Conservation (phyloP, 2,797 vertebrate species). For the Hozukius guyotensis region DNA sequence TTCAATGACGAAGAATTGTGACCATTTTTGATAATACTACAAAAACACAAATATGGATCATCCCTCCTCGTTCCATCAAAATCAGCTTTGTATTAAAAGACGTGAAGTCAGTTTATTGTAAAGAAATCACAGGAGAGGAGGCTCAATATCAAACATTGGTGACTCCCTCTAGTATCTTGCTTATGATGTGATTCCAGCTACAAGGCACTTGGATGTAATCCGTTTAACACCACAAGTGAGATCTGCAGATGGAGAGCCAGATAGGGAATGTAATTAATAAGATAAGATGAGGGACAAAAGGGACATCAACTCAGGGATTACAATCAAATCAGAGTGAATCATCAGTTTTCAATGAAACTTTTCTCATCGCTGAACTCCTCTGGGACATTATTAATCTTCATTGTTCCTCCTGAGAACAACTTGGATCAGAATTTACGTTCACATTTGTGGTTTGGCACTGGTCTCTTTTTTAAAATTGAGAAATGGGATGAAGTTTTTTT, state of each 20-base stretch:
- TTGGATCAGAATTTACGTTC: background rate
- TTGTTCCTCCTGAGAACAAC: background rate
- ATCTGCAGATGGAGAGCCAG: constrained; percentile 45
- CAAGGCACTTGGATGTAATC: constrained; percentile 54
- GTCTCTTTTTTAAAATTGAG: background rate
- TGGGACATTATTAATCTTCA: constrained; percentile 5
- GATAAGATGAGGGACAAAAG: constrained; percentile 32
- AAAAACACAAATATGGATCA: background rate
- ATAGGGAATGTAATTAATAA: constrained; percentile 54
- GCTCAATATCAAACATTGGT: background rate
- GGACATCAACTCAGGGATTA: constrained; percentile 29
- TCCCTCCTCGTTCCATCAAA: background rate
- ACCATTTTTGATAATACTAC: background rate
- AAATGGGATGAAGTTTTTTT: background rate
- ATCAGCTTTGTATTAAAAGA: background rate
- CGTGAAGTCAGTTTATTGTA: background rate
- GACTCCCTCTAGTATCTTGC: background rate
- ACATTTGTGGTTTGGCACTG: background rate
- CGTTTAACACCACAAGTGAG: constrained; percentile 42
- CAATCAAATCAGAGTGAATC: constrained; percentile 36
- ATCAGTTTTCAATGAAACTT: constrained; percentile 23
- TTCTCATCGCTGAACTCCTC: constrained; percentile 16
- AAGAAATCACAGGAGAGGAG: background rate
- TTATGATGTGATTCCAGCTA: constrained; percentile 19
- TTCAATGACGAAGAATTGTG: background rate